These are phyloP conservation scores for Kobus ellipsiprymnus DNA, from an alignment of 2,113 vertebrate genomes.

Conservation along the genomic window DNA sequence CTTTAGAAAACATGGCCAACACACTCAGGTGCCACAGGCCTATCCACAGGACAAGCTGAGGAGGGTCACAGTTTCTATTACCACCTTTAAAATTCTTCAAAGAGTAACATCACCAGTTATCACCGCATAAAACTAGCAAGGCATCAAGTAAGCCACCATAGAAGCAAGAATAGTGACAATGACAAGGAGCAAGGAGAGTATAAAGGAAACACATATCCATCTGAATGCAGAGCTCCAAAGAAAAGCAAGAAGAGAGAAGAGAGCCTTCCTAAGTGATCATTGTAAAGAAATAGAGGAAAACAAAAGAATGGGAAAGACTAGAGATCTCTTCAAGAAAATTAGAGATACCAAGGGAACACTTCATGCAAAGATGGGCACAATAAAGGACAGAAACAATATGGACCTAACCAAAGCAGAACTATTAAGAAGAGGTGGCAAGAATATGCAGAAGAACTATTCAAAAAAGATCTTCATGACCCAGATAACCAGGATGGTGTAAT, in stretches of 20 bases:
- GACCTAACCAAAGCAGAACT: not conserved
- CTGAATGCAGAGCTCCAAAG: not conserved
- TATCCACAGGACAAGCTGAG: not conserved
- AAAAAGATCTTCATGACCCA: not conserved
- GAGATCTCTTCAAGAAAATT: not conserved
- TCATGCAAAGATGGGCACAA: not conserved
- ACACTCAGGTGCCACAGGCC: rapidly evolving
- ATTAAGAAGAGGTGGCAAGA: not conserved
- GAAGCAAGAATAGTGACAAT: not conserved
- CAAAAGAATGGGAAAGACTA: not conserved
- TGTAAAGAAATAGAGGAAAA: not conserved
- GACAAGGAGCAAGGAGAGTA: not conserved
- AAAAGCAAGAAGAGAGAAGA: not conserved
- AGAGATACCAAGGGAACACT: not conserved
- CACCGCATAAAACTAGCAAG: not conserved
- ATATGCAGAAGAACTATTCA: not conserved
- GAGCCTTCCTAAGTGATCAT: not conserved
- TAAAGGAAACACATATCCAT: not conserved
- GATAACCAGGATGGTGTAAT: not conserved
- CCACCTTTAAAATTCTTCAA: not conserved
- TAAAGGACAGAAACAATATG: not conserved
- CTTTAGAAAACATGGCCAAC: not conserved
- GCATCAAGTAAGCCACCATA: not conserved
- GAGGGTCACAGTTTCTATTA: not conserved
- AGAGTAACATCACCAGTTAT: not conserved